Conservation (phyloP, 2,113 vertebrate species). For the Boleophthalmus pectinirostris region DNA sequence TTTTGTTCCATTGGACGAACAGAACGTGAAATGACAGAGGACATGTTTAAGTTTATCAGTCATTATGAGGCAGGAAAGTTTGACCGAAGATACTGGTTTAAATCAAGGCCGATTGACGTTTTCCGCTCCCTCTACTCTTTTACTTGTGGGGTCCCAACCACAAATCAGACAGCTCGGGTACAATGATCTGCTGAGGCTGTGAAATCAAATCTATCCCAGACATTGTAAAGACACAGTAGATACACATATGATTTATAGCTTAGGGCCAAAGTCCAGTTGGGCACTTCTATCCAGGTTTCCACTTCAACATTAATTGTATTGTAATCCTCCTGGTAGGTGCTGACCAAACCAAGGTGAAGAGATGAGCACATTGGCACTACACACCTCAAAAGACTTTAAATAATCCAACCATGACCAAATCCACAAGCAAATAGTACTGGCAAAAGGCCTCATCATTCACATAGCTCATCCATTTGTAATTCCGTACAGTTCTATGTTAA, state of each 20-base stretch:
- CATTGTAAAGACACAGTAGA: neutral
- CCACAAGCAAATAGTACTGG: no score
- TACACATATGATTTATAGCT: neutral
- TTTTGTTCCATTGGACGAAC: neutral
- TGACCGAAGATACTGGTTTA: neutral
- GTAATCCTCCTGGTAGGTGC: no score
- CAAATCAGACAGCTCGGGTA: neutral
- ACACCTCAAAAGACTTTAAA: no score
- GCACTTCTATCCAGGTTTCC: no score
- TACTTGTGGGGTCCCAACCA: neutral
- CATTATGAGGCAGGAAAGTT: neutral
- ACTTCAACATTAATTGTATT: no score
- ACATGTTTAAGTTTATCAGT: neutral
- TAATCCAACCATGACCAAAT: no score
- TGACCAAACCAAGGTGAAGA: no score
- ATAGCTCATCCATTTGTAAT: no score
- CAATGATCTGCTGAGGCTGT: neutral
- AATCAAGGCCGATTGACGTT: neutral
- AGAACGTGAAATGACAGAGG: neutral
- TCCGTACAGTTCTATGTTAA: no score
- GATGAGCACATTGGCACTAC: no score
- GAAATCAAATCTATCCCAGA: neutral
- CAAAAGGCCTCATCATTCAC: no score
- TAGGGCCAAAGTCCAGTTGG: neutral
- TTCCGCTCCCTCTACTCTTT: neutral